A percentile compares a stretch with the other conserved stretches of the same genome.
Conservation (phyloP, 2,888 invertebrate species). For the Baronia brevicornis region DNA sequence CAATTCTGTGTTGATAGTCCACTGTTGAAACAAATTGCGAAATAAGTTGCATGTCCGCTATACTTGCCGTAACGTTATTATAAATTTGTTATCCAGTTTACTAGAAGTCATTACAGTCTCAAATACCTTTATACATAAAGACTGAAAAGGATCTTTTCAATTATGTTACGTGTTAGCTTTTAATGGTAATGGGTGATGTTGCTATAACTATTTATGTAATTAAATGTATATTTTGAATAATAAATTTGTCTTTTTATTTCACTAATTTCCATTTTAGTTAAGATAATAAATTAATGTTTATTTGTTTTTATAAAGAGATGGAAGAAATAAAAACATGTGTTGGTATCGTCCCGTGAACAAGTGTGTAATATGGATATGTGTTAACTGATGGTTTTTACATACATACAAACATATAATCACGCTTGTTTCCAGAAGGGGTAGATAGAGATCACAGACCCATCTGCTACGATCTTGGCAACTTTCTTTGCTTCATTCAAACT, state of each 20-base stretch:
- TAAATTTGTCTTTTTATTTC: constrained; percentile 14
- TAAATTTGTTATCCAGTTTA: constrained; percentile 12
- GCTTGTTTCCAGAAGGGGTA: no score
- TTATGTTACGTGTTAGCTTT: constrained; percentile 16
- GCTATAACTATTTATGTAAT: constrained; percentile 21
- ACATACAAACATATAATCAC: no score
- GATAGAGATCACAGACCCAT: no score
- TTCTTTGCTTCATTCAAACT: no score
- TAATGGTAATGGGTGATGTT: constrained; percentile 24
- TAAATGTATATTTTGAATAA: constrained; percentile 22
- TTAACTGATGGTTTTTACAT: no score
- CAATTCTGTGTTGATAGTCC: not conserved
- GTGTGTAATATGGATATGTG: no score
- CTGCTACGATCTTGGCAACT: no score
- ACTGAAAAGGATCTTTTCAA: constrained; percentile 21
- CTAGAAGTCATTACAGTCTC: constrained; percentile 21
- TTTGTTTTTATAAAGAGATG: no score
- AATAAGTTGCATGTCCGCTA: no score
- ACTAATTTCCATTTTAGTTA: not conserved
- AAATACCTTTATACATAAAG: constrained; percentile 18
- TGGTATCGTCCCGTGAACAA: no score
- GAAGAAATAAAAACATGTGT: no score
- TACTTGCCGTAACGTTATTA: constrained; percentile 15
- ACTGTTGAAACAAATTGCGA: not conserved
- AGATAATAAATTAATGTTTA: not conserved